Base-by-base conservation (phyloP, 2,113 vertebrate species). In the Pogonocichla stellata region DNA sequence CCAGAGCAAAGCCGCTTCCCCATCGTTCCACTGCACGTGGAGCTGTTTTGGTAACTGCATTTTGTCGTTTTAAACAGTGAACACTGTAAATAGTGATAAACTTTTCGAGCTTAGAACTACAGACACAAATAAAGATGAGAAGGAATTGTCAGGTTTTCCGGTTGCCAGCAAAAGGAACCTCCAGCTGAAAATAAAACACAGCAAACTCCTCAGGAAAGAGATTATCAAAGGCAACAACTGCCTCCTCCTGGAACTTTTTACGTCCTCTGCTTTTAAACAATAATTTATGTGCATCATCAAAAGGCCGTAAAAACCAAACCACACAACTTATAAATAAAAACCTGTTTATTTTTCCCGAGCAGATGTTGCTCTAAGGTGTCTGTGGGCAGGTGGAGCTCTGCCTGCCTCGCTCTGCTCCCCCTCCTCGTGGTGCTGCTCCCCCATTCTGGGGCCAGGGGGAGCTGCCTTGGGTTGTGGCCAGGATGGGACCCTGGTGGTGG, bases 11-110 rank as follows among this genome's bases (percentile, higher is more conserved):
- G 5, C 0, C 22, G 6, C 50, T 60, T 24, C 14, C 8, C 64
- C 57, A 1, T 20, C 6, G 1, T 8, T 5, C 4, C 17, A 3
- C 26, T 1, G 6, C 19, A 0, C 2, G 3, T 0, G 14, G 31
- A 13, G 7, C 4, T 26, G 34, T 51, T 73, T 19, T 31, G 16
- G 34, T 23, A 16, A 33, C 38, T 10, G 11, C 3, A 10, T 71
- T 88, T 74, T 80, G 54, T 70, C 60, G 56, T 73, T 77, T 67
- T 34, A 66, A 74, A 81, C 1, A 53, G 62, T 2, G 45, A 89
- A 66, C 40, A 20, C 2, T 38, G 33, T 25, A 78, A 86, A 73
- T 4, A 51, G 24, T 19, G 78, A 74, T 15, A 70, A 90, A 69
- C 29, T 8, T 43, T 25, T 70, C 66, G 48, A 92, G 61, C 61